Base-by-base conservation (phyloP, 1,140 invertebrate species). In the Drosophila orosa region DNA sequence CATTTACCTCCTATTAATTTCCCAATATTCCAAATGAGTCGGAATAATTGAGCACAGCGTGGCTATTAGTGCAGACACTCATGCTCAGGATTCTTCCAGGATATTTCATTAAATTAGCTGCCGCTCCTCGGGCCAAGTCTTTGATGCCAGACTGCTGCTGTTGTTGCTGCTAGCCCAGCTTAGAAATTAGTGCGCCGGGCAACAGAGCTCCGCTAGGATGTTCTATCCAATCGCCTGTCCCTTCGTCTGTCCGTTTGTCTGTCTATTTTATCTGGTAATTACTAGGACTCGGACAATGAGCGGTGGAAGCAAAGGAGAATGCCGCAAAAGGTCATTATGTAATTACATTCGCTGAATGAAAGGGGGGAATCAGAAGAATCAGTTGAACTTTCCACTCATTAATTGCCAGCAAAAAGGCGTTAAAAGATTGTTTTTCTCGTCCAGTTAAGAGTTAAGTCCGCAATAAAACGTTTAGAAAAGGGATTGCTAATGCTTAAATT, bases 251-350 rank as follows among this genome's bases (percentile, higher is more conserved):
- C 22, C 22, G 27, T 31, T 22, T 31, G n/a, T 5, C 45, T 19
- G 35, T 54, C 65, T 58, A 39, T 69, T 40, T 48, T 78, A 74
- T 65, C 71, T 66, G 40, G 65, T 78, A 82, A 82, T 82, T 78
- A 80, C 71, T 48, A 63, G 56, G 78, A 76, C 71, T 48, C n/a
- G 75, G 50, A 87, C 79, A 83, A 76, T 69, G 79, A 31, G 7
- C 29, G 63, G n/a, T 35, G 39, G 7, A 33, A 42, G 48, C 17
- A 19, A 31, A 15, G 22, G 15, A 55, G 24, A 42, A 19, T 17
- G 33, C 44, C 39, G 52, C 66, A 76, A 69, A 68, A 75, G 62
- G 58, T 59, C 69, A 69, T 87, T 86, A 82, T 65, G 52, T 87
- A 86, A 87, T 87, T 86, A 80, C 62, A 35, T 54, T 63, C 44